phyloP scores from a whole-genome alignment of 2,113 vertebrate species.

The Apus apus region DNA sequence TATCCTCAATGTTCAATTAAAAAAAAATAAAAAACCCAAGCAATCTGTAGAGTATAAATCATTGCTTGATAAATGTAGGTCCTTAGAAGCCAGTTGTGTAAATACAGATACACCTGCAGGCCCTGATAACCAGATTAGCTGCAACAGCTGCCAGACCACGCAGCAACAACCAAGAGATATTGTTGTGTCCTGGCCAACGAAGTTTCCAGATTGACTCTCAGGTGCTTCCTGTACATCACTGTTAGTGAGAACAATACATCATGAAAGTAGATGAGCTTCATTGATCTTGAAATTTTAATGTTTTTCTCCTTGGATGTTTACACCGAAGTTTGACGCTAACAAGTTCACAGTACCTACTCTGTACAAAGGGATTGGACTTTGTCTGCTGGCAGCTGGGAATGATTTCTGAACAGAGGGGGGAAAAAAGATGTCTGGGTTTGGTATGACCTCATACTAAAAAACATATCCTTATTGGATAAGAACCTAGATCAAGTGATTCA shows the following conservation, averaged over 20 bases:
- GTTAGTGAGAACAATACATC: constrained; percentile 47
- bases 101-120: constrained; percentile 68
- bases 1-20: neutral
- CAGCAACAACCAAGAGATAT: constrained; percentile 58
- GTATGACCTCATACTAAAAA: constrained; percentile 27
- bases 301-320: constrained; percentile 18
- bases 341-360: neutral
- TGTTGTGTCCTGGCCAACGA: constrained; percentile 56
- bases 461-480: neutral
- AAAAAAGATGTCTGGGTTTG: neutral
- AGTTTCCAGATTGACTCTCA: constrained; percentile 64
- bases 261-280: constrained; percentile 46
- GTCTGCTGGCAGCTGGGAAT: neutral
- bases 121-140: constrained; percentile 71
- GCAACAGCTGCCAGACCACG: constrained; percentile 64
- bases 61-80: constrained; percentile 59
- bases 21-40: neutral
- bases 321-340: neutral
- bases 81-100: constrained; percentile 72
- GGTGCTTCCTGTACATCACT: constrained; percentile 65
- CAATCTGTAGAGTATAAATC: constrained; percentile 60
- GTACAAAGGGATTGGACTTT: constrained; percentile 17
- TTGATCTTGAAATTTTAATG: constrained; percentile 41
- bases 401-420: neutral
- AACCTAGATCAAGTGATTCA: neutral